These are phyloP conservation scores for Hippasteria phrygiana DNA, from an alignment of 53 echinoderm and acorn worm genomes.

Conservation along the genomic window DNA sequence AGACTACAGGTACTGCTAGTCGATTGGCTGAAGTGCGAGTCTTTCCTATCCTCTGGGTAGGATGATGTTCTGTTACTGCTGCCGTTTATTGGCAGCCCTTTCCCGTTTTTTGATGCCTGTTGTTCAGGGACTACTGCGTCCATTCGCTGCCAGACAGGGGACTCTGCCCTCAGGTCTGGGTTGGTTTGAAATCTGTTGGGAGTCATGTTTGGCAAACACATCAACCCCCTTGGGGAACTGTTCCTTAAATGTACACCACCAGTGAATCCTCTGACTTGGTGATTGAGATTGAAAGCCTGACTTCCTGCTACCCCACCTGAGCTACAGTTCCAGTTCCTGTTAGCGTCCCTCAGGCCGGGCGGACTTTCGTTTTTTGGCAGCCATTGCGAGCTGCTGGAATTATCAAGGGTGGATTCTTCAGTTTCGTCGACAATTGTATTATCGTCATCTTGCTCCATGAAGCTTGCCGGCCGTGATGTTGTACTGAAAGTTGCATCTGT, in stretches of 20 bases:
- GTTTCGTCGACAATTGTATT: slow-evolving; percentile 64
- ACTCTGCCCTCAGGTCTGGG: slow-evolving; percentile 58
- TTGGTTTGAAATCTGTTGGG: slow-evolving; percentile 16
- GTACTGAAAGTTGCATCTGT: slow-evolving; percentile 98
- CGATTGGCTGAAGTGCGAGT: slow-evolving; percentile 12
- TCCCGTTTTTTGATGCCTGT: slow-evolving; percentile 49
- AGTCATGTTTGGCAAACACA: slow-evolving; percentile 14
- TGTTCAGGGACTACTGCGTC: slow-evolving; percentile 31
- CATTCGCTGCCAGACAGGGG: slow-evolving; percentile 96
- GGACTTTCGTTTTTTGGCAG: slow-evolving; percentile 61
- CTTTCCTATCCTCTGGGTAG: slow-evolving; percentile 33
- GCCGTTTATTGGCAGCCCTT: slow-evolving; percentile 57
- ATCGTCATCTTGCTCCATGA: slow-evolving; percentile 85
- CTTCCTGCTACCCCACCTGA: slow-evolving; percentile 24
- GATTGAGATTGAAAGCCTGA: slow-evolving; percentile 41
- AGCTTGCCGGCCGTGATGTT: slow-evolving; percentile 90
- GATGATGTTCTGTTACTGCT: slow-evolving; percentile 68
- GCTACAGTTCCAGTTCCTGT: slow-evolving; percentile 61
- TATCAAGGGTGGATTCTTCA: slow-evolving; percentile 38
- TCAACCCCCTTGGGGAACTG: slow-evolving; percentile 7
- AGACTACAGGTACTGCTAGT: not conserved
- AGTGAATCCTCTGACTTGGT: slow-evolving; percentile 43
- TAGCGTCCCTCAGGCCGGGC: slow-evolving; percentile 59
- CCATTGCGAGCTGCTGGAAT: slow-evolving; percentile 33
- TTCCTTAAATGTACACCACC: slow-evolving; percentile 25